Conservation (phyloP, 1,140 invertebrate species). For the Drosophila nigrodunni region DNA sequence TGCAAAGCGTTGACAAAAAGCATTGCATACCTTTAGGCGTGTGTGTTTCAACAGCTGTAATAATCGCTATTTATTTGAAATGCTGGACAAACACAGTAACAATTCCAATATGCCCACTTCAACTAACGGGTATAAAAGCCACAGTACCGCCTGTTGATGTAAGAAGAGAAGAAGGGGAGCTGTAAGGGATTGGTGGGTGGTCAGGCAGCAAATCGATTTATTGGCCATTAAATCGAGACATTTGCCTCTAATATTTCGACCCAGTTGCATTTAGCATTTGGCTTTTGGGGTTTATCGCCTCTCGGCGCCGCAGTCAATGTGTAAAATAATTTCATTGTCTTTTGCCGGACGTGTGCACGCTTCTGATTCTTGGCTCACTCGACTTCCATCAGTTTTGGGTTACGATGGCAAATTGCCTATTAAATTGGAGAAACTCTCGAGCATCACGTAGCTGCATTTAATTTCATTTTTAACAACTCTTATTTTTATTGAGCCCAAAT, state of each 20-base stretch:
- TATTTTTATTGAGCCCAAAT: slow-evolving; percentile 16
- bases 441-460: slow-evolving; percentile 57
- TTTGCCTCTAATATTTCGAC: slow-evolving; percentile 70
- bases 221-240: slow-evolving; percentile 72
- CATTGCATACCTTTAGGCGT: no score
- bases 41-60: no score
- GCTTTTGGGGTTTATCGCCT: slow-evolving; percentile 33
- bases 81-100: no score
- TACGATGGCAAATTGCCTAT: slow-evolving; percentile 70
- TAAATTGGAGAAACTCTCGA: slow-evolving; percentile 49
- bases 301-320: slow-evolving; percentile 25
- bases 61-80: no score
- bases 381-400: slow-evolving; percentile 52
- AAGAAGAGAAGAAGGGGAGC: neutral
- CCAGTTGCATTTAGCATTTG: slow-evolving; percentile 69
- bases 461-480: slow-evolving; percentile 64
- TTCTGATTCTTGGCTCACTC: slow-evolving; percentile 42
- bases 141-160: slow-evolving; percentile 46
- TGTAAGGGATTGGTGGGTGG: slow-evolving; percentile 1
- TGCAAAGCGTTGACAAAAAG: no score
- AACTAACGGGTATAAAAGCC: neutral
- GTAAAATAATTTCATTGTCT: slow-evolving; percentile 54
- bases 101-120: no score
- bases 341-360: slow-evolving; percentile 32
- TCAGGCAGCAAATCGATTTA: slow-evolving; percentile 69